These are phyloP conservation scores for Lophius americanus DNA, from an alignment of 2,797 vertebrate genomes.

Conservation along the genomic window DNA sequence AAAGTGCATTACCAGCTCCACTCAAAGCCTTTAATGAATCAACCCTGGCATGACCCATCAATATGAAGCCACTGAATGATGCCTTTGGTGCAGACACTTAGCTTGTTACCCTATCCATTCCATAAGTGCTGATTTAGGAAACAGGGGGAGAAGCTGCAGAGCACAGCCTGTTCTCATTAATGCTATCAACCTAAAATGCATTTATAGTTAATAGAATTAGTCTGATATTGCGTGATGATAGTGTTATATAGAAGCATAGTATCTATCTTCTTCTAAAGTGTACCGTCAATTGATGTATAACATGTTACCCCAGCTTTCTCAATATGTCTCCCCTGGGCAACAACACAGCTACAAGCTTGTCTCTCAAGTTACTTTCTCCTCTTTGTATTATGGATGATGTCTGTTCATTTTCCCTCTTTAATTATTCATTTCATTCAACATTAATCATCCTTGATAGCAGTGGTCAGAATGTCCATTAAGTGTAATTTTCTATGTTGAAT, in stretches of 20 bases:
- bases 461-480: neutral
- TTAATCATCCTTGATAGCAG: constrained; percentile 37
- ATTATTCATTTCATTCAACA: constrained; percentile 62
- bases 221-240: neutral
- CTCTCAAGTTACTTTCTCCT: constrained; percentile 71
- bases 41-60: constrained; percentile 74
- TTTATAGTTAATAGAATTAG: constrained; percentile 26
- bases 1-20: constrained; percentile 73
- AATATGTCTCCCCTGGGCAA: constrained; percentile 44
- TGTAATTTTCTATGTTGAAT: neutral
- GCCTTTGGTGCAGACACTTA: constrained; percentile 66
- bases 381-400: constrained; percentile 75
- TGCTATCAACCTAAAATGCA: constrained; percentile 26
- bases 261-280: constrained; percentile 3
- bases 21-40: constrained; percentile 79
- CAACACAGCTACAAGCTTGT: constrained; percentile 57
- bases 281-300: constrained; percentile 58
- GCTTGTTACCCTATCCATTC: constrained; percentile 68
- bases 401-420: constrained; percentile 66
- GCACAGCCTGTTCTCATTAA: constrained; percentile 44
- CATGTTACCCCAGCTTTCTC: constrained; percentile 46
- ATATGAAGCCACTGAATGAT: constrained; percentile 79
- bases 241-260: neutral
- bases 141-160: constrained; percentile 43
- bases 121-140: constrained; percentile 71